phyloP scores from a whole-genome alignment of 2,113 vertebrate genomes.

The Chaetura pelagica region DNA sequence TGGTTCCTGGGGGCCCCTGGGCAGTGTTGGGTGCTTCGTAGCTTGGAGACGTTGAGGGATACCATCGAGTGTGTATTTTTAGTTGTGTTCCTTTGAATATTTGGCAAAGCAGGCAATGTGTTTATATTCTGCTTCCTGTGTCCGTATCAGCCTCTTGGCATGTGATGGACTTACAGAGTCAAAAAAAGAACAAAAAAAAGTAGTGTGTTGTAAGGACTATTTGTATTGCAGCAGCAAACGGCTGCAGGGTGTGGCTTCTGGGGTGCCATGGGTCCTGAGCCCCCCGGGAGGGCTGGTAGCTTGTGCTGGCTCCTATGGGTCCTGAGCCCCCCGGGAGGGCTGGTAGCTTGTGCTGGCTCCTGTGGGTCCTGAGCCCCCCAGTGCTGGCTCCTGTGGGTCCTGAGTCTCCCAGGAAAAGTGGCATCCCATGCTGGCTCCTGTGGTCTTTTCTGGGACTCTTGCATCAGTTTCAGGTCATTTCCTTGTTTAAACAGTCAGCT shows the following conservation, averaged over 20 bases:
- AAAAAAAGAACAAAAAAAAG: not conserved
- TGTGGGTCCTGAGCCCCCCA: not conserved
- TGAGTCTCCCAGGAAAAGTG: too few relatives aligned
- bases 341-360: not conserved
- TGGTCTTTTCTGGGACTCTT: rapidly evolving
- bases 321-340: rapidly evolving
- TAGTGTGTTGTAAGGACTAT: not conserved
- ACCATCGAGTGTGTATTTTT: not conserved
- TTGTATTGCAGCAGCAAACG: not conserved
- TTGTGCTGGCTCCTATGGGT: too few relatives aligned
- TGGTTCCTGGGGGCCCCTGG: not conserved
- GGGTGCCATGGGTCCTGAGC: rapidly evolving
- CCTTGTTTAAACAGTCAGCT: not conserved
- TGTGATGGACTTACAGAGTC: not conserved
- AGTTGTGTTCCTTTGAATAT: not conserved
- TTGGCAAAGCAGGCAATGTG: not conserved
- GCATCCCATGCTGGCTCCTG: rapidly evolving
- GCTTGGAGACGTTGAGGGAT: not conserved
- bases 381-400: not conserved
- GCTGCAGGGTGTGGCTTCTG: not conserved
- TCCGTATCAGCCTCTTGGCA: conserved; percentile 13
- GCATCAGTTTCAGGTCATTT: not conserved
- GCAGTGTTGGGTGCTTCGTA: rapidly evolving
- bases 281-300: too few relatives aligned
- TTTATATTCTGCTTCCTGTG: conserved; percentile 45